phyloP scores from a whole-genome alignment of 1,140 invertebrate genomes.

The Cheumatopsyche charites region DNA sequence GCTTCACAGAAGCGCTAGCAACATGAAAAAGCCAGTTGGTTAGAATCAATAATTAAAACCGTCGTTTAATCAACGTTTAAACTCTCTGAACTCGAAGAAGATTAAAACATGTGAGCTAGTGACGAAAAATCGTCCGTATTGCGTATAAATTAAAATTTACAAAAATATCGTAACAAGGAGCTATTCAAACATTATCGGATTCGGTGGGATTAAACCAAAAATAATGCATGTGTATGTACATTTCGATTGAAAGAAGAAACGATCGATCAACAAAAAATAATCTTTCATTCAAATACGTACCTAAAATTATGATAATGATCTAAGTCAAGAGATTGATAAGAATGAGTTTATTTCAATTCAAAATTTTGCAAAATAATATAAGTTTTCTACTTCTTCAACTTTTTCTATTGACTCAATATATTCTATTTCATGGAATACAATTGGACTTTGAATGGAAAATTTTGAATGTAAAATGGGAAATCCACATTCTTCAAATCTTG shows the following conservation, averaged over 20 bases:
- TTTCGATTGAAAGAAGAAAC: constrained; percentile 1
- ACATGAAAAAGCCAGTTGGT: no score
- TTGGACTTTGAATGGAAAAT: no score
- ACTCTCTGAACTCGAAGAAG: constrained; percentile 5
- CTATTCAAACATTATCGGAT: constrained; percentile 38
- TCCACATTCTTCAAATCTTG: no score
- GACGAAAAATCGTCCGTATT: not conserved
- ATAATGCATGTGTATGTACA: constrained; percentile 18
- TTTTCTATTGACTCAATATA: no score
- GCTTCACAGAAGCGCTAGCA: not conserved
- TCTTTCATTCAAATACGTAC: not conserved
- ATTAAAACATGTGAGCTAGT: constrained; percentile 9
- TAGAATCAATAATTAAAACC: no score
- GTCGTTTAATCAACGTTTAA: not conserved
- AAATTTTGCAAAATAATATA: no score
- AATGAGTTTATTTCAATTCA: no score
- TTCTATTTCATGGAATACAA: no score
- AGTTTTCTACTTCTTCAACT: no score
- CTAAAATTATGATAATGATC: no score
- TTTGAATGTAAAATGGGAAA: no score
- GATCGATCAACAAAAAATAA: not conserved
- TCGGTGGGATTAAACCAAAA: constrained; percentile 44
- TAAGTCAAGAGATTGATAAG: no score
- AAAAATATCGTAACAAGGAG: constrained; percentile 19
- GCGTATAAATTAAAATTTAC: constrained; percentile 23